phyloP scores from a whole-genome alignment of 2,888 invertebrate genomes.

The Trimorus sp. region DNA sequence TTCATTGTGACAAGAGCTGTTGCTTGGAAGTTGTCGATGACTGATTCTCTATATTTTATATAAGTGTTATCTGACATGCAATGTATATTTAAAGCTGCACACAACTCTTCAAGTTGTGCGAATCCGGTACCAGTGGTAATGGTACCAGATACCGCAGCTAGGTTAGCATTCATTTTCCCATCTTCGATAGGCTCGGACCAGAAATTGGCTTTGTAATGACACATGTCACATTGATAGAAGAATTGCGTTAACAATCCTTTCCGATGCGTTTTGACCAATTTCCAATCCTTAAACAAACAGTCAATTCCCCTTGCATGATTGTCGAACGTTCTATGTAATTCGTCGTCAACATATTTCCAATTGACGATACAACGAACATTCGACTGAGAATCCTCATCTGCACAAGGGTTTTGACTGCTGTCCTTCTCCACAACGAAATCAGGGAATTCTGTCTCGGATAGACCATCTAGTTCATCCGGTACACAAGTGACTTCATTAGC shows the following conservation, averaged over 20 bases:
- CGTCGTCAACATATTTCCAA: background rate
- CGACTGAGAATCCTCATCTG: background rate
- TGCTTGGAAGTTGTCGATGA: constrained; percentile 2
- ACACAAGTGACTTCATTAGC: no score
- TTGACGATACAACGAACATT: constrained; percentile 12
- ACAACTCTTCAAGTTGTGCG: constrained; percentile 34
- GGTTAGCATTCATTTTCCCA: background rate
- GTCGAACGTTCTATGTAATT: constrained; percentile 9
- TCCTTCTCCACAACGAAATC: background rate
- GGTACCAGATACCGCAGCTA: constrained; percentile 22
- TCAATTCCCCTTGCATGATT: constrained; percentile 4
- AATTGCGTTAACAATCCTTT: no score
- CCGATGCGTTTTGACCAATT: no score
- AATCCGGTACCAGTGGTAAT: constrained; percentile 29
- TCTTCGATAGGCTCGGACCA: no score
- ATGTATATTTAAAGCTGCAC: no score
- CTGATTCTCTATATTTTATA: constrained; percentile 14
- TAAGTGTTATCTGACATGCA: constrained; percentile 11
- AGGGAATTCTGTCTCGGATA: background rate
- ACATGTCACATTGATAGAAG: no score
- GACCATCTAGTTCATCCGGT: no score
- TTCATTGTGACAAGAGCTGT: constrained; percentile 36
- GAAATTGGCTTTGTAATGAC: no score
- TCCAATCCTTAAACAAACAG: constrained; percentile 9
- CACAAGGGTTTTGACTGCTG: no score